Evolutionary conservation across 2,888 invertebrate genomes (phyloP), one percentile per base, ranked within the genome.

Genomic region (Habroteleia sp.): DNA sequence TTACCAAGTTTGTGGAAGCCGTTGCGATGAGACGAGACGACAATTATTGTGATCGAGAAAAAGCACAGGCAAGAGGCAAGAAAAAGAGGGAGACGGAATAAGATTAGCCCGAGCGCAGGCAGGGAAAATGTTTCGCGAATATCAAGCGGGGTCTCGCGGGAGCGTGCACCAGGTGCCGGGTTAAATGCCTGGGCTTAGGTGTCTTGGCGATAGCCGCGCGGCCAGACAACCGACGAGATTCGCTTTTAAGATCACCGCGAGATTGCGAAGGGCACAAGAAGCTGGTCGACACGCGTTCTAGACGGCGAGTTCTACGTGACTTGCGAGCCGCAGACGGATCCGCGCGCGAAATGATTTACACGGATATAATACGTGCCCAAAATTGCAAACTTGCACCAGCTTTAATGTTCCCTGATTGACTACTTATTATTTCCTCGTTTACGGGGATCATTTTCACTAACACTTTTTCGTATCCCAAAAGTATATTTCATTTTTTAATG

Each of bases 81-180:
- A 54, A 44, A 20, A 52, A 7, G 27, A 37, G 71, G 23, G n/a
- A 29, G 65, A 13, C 23, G 39, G 20, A 42, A 48, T 33, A 48
- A 44, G 71, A 72, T 63, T 56, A 63, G 44, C 44, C 33, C 7
- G 8, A 10, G 48, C 1, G 16, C 3, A 33, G 63, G 56, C 31
- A 23, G 23, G 37, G 37, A 23, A 29, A 60, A 44, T 54, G 83
- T 83, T 83, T 81, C 80, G 83, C 84, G 87, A 87, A 88, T 87
- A 87, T 84, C 83, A 86, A 87, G 82, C 83, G 81, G 81, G 54
- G 85, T 86, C 87, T 85, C 87, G 82, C 80, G 86, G 85, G 87
- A 82, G 80, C 80, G 83, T 81, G 87, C 86, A 88, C 87, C 88
- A 88, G 88, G 88, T 88, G 88, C 81, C 74, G 82, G 84, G 84